Evolutionary conservation across 2,888 invertebrate genomes (phyloP).

Genomic region (Brachyptera risi): DNA sequence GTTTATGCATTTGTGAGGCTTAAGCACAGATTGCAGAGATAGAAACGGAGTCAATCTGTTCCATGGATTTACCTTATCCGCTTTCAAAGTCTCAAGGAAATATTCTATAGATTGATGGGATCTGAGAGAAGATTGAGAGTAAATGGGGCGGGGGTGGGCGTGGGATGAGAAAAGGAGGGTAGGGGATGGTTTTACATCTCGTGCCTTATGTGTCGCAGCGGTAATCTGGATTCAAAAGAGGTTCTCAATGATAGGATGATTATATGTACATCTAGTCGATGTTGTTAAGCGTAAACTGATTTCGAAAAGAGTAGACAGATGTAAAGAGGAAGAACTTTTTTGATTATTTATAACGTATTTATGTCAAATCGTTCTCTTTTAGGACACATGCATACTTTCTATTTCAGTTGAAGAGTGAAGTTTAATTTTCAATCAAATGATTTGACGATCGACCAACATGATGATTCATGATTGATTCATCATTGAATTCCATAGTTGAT

Average conservation of each 20-base stretch:
- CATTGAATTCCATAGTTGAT: no score
- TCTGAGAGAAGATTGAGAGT: constrained; percentile 8
- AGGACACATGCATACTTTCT: no score
- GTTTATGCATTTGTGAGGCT: constrained; percentile 1
- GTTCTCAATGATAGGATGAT: constrained; percentile 4
- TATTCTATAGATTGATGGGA: constrained; percentile 15
- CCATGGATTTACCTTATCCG: constrained; percentile 9
- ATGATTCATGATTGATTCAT: no score
- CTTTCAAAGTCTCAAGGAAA: constrained; percentile 9
- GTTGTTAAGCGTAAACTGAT: no score
- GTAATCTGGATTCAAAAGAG: neutral
- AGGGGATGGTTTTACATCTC: neutral
- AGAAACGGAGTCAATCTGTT: constrained; percentile 8
- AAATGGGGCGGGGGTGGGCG: constrained; percentile 2
- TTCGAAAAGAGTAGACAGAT: no score
- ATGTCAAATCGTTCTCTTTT: no score
- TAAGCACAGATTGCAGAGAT: constrained; percentile 3
- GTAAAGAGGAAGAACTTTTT: no score
- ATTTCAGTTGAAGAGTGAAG: no score
- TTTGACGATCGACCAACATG: no score
- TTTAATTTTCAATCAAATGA: no score
- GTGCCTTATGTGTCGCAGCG: constrained; percentile 8
- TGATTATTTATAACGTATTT: no score
- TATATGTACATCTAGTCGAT: constrained; percentile 8
- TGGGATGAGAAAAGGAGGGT: neutral